phyloP scores from a whole-genome alignment of 2,888 invertebrate species.

The Eupithecia inturbata region DNA sequence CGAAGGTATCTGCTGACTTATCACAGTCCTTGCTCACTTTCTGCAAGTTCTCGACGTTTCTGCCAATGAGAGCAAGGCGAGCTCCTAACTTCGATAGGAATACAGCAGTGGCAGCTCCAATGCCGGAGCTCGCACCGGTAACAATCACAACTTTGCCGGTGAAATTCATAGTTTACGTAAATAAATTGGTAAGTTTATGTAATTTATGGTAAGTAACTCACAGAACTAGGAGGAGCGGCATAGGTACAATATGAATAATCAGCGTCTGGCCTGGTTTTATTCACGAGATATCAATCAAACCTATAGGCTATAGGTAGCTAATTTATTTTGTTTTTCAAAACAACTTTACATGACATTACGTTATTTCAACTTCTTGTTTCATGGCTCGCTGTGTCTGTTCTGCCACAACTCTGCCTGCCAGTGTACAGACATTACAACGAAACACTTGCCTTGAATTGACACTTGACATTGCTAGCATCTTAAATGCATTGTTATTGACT shows the following conservation, averaged over 20 bases:
- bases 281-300: not conserved
- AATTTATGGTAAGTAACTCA: no score
- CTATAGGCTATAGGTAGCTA: no score
- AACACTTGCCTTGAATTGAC: no score
- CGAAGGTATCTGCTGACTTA: constrained; percentile 75
- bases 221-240: not conserved
- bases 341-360: not conserved
- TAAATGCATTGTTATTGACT: no score
- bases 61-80: constrained; percentile 87
- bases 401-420: no score
- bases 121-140: constrained; percentile 93
- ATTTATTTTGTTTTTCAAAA: not conserved
- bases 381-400: no score
- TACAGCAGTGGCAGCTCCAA: constrained; percentile 92
- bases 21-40: constrained; percentile 74
- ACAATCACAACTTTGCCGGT: constrained; percentile 89
- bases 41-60: constrained; percentile 86
- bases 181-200: not conserved
- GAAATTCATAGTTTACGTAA: constrained; percentile 78
- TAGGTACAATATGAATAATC: not conserved
- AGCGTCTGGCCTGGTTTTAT: not conserved
- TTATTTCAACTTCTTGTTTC: no score
- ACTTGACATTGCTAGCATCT: no score
- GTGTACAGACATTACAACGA: no score
- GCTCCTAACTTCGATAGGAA: constrained; percentile 91